phyloP scores from a whole-genome alignment of 2,113 vertebrate species.

The Megalops atlanticus region DNA sequence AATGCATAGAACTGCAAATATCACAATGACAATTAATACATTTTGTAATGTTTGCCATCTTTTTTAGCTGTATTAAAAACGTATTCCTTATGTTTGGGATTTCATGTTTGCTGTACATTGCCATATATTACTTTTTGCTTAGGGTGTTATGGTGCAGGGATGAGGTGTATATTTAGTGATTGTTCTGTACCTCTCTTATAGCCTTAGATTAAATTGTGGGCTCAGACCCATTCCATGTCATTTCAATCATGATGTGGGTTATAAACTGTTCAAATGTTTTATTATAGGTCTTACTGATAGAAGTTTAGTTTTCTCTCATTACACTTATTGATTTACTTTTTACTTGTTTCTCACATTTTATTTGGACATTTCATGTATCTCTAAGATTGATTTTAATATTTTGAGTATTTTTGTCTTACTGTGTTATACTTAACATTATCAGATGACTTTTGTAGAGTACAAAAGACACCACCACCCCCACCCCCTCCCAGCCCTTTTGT shows the following conservation, averaged over 20 bases:
- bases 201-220: conserved; percentile 98
- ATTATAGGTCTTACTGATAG: conserved; percentile 78
- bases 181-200: conserved; percentile 98
- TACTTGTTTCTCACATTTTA: conserved; percentile 81
- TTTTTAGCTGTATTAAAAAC: background rate
- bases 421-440: conserved; percentile 74
- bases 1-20: background rate
- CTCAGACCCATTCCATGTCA: conserved; percentile 89
- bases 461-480: conserved; percentile 70
- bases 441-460: conserved; percentile 86
- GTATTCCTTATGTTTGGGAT: conserved; percentile 2
- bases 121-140: background rate
- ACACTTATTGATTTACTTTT: conserved; percentile 82
- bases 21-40: background rate
- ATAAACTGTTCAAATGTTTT: conserved; percentile 68
- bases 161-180: conserved; percentile 87
- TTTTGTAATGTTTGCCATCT: background rate
- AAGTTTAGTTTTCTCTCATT: conserved; percentile 81
- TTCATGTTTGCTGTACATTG: background rate
- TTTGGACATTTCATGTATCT: conserved; percentile 88
- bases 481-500: conserved; percentile 64
- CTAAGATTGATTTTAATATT: conserved; percentile 80
- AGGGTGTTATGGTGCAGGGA: conserved; percentile 76
- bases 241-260: conserved; percentile 78
- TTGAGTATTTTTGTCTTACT: conserved; percentile 80